These are phyloP conservation scores for Diadema setosum DNA, from an alignment of 35 echinoderm and acorn worm genomes.

Conservation along the genomic window DNA sequence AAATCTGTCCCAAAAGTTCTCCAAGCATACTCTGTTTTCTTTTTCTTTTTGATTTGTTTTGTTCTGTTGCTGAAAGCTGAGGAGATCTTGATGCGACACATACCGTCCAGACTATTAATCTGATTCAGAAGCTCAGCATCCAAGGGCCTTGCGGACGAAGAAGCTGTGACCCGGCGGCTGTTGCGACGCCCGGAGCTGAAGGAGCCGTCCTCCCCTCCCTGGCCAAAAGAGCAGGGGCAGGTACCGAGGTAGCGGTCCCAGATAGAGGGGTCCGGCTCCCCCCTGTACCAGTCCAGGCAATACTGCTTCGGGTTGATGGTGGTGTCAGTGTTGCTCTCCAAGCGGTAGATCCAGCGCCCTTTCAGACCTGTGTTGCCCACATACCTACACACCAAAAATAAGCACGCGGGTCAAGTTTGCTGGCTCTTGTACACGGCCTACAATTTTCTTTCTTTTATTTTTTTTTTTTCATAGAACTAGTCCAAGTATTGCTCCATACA, in stretches of 20 bases:
- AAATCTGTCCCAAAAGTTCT: too few relatives aligned
- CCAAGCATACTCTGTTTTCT: too few relatives aligned
- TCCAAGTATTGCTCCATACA: too few relatives aligned
- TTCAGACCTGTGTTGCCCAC: conserved; percentile 69
- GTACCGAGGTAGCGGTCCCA: conserved; percentile 67
- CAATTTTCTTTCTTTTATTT: not conserved
- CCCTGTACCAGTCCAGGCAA: conserved; percentile 74
- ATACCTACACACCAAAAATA: not conserved
- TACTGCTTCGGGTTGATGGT: conserved; percentile 64
- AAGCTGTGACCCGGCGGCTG: not conserved
- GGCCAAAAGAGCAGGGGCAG: conserved; percentile 80
- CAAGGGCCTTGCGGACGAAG: not conserved
- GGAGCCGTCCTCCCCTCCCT: conserved; percentile 50
- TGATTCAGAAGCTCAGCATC: not conserved
- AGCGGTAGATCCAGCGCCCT: conserved; percentile 79
- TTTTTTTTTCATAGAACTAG: too few relatives aligned
- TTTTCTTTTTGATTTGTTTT: too few relatives aligned
- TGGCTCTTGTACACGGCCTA: not conserved
- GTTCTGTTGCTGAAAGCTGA: too few relatives aligned
- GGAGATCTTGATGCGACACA: too few relatives aligned
- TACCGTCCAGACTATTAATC: conserved; percentile 7
- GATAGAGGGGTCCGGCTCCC: conserved; percentile 58
- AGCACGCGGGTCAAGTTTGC: not conserved
- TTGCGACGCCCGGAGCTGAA: conserved; percentile 2
- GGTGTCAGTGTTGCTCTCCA: conserved; percentile 59